Evolutionary conservation across 2,113 vertebrate species (phyloP).

Genomic region (Dipodomys ordii): DNA sequence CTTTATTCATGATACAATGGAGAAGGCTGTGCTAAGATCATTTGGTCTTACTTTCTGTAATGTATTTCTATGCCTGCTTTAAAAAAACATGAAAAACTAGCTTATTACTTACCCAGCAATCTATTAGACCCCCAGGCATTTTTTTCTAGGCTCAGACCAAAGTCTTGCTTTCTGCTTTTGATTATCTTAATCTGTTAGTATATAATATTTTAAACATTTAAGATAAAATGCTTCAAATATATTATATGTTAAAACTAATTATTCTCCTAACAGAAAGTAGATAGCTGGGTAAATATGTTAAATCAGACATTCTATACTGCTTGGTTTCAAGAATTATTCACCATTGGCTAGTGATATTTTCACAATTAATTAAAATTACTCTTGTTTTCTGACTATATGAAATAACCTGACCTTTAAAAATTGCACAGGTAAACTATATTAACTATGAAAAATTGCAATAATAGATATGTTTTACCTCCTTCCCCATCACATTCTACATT

Average conservation of each 20-base stretch:
- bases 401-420: background rate
- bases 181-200: constrained; percentile 24
- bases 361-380: constrained; percentile 21
- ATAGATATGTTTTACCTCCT: background rate
- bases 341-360: background rate
- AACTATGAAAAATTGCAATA: background rate
- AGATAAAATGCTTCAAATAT: constrained; percentile 28
- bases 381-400: background rate
- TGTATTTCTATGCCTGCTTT: background rate
- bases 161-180: background rate
- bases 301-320: background rate
- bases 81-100: background rate
- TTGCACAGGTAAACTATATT: background rate
- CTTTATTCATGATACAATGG: background rate
- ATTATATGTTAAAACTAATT: constrained; percentile 30
- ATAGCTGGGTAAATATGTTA: background rate
- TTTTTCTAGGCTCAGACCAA: background rate
- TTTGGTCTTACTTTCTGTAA: constrained; percentile 11
- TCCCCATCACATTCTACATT: background rate
- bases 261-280: constrained; percentile 11
- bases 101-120: background rate
- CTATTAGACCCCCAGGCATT: background rate
- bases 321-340: constrained; percentile 5
- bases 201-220: constrained; percentile 35
- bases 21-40: background rate